Base-by-base conservation (phyloP, 2,888 invertebrate species). In the Drosophila ezoana region DNA sequence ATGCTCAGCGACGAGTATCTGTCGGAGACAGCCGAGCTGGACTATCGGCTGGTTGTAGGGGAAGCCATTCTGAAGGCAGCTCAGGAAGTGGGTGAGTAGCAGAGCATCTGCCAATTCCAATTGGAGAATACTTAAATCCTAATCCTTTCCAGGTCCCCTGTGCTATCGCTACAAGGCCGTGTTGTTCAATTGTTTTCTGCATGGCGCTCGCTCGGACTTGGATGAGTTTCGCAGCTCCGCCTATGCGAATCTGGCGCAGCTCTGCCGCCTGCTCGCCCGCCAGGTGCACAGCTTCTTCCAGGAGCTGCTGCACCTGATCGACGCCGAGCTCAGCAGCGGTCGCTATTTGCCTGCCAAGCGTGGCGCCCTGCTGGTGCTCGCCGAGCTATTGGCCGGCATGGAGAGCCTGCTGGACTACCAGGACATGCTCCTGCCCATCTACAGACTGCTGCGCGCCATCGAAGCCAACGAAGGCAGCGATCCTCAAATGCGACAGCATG, bases 241-340 rank as follows among this genome's bases (percentile, higher is more conserved):
- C 1, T 90, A 90, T 62, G 89, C 92, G 4, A 92, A 92, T 68
- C 77, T 92, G 37, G 89, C 92, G 11, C 91, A 91, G 32, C 59
- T 92, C 35, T 91, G 91, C 35, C 87, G 89, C 2, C 69, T 90
- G n/a, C 72, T 92, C 20, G 76, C 88, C 4, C 92, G 91, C 70
- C 92, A 92, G 72, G 90, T 92, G 14, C 91, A 92, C 5, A 81
- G 80, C 41, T 92, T 91, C 67, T 92, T 92, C 56, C 85, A 92
- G 61, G 92, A 92, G 76, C 62, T 90, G 4, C 59, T 90, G 20
- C 59, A 86, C 35, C 61, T 92, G 0, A 86, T 92, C 13, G 85
- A 91, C 58, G 65, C 76, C 1, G 91, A 91, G 49, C 65, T 92
- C 0, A 87, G 85, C 41, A 77, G 68, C 1, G 91, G 91, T 3